phyloP scores from a whole-genome alignment of 2,113 vertebrate species.

The Esox niger region DNA sequence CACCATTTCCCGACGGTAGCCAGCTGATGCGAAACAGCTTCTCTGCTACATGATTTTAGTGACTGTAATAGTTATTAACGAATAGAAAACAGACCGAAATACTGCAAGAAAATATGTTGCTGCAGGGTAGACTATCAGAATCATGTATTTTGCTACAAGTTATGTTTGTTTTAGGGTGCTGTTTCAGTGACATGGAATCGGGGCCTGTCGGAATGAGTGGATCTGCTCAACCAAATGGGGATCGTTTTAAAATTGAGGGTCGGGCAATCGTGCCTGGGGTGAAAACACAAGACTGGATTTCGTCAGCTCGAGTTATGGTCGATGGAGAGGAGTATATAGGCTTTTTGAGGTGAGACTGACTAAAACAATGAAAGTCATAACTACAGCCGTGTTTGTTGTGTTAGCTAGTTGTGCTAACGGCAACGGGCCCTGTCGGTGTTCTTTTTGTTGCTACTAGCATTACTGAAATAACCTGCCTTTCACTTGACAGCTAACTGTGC shows the following conservation, averaged over 20 bases:
- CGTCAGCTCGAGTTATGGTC: conserved; percentile 82
- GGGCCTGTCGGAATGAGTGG: conserved; percentile 64
- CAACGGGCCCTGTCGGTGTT: neutral
- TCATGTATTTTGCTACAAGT: conserved; percentile 53
- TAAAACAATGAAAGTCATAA: neutral
- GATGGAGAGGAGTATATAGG: conserved; percentile 93
- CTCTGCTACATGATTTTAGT: neutral
- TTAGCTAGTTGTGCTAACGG: neutral
- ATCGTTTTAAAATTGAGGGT: conserved; percentile 92
- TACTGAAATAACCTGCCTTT: too few relatives aligned
- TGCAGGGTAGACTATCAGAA: neutral
- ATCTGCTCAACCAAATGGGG: conserved; percentile 66
- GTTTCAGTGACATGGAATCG: conserved; percentile 62
- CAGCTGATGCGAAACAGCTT: conserved; percentile 34
- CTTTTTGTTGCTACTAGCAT: neutral
- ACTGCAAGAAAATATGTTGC: conserved; percentile 11
- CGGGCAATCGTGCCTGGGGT: conserved; percentile 87
- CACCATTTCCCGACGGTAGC: conserved; percentile 22
- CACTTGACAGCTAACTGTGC: too few relatives aligned
- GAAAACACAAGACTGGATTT: conserved; percentile 92
- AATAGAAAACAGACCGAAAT: neutral
- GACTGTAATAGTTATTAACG: too few relatives aligned
- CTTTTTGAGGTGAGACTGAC: conserved; percentile 81
- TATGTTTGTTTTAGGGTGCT: conserved; percentile 36
- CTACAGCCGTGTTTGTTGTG: neutral